Percentiles rank a stretch among this genome's conserved stretches.
These are phyloP conservation scores for Hapalemur alaotrensis DNA, from an alignment of 2,797 vertebrate species.

Conservation along the genomic window DNA sequence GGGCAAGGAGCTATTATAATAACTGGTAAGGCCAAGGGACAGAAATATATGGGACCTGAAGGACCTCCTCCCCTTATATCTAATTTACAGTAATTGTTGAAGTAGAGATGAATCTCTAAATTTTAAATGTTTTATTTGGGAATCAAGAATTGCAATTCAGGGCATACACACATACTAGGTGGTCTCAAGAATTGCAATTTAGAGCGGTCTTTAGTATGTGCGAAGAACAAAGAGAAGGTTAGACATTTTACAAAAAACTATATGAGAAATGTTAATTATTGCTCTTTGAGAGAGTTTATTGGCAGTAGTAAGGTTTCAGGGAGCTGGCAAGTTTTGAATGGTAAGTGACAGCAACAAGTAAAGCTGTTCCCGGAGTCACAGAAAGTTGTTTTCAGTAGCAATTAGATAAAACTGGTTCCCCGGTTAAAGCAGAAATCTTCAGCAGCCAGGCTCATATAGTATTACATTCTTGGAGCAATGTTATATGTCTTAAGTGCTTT, in stretches of 20 bases:
- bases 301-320: not conserved
- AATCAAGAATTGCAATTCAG: not conserved
- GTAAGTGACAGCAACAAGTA: too few species aligned
- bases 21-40: not conserved
- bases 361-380: not conserved
- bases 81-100: not conserved
- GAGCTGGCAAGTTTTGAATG: not conserved
- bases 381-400: not conserved
- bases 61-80: not conserved
- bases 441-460: not conserved
- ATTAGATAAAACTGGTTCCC: not conserved
- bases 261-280: not conserved
- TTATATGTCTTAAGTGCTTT: not conserved
- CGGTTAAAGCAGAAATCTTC: not conserved
- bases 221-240: too few species aligned
- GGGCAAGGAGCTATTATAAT: not conserved
- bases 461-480: not conserved
- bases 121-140: not conserved
- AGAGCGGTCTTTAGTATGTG: not conserved
- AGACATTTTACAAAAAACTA: not conserved
- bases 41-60: not conserved
- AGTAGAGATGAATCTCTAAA: not conserved
- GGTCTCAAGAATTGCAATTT: not conserved
- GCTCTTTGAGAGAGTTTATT: not conserved
- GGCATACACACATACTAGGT: not conserved